These are phyloP conservation scores for Hippoglossus stenolepis DNA, from an alignment of 2,113 vertebrate genomes.

Conservation along the genomic window DNA sequence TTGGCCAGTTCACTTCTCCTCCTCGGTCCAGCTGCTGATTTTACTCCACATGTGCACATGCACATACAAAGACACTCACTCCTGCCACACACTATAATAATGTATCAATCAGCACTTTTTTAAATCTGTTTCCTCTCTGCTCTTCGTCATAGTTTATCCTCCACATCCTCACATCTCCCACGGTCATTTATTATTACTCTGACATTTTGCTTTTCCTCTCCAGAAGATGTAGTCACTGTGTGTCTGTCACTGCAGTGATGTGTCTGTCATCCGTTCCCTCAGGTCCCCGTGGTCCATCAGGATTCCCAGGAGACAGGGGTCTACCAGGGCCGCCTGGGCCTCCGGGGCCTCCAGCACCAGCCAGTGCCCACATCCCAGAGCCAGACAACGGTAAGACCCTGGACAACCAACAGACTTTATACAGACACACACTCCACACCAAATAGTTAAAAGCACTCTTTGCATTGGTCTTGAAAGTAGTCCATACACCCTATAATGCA, in stretches of 20 bases:
- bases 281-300: constrained; percentile 87
- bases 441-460: no score
- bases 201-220: constrained; percentile 2
- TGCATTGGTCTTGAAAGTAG: no score
- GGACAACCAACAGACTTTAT: not conserved
- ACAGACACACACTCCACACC: not conserved
- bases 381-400: constrained; percentile 76
- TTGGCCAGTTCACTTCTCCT: constrained; percentile 27
- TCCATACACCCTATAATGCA: no score
- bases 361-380: constrained; percentile 71
- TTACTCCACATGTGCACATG: constrained; percentile 27
- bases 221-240: not conserved
- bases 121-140: constrained; percentile 37
- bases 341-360: constrained; percentile 67
- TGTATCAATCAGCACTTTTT: constrained; percentile 43
- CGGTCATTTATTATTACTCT: constrained; percentile 19
- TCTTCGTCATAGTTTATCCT: constrained; percentile 31
- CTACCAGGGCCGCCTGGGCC: constrained; percentile 87
- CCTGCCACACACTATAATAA: constrained; percentile 12
- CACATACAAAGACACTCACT: not conserved
- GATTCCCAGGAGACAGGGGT: constrained; percentile 89
- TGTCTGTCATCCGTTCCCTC: constrained; percentile 47
- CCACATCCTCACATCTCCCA: constrained; percentile 3
- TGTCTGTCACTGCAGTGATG: not conserved
- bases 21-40: constrained; percentile 29